Evolutionary conservation across 1,140 invertebrate species (phyloP).

Genomic region (Mactra quadrangularis): DNA sequence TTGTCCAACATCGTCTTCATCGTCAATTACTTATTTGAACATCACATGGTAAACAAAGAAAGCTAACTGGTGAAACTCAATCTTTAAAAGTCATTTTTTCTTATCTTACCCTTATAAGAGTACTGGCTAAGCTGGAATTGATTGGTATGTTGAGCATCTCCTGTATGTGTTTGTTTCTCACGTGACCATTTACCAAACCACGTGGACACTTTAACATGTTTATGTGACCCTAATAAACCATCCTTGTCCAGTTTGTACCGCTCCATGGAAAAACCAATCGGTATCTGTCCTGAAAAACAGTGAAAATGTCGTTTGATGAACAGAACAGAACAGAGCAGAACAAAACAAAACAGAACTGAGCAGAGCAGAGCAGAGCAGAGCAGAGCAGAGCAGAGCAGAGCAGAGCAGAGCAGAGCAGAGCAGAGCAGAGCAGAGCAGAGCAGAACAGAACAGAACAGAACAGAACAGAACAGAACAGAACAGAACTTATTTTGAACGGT

Average conservation of each 20-base stretch:
- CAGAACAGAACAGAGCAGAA: background rate
- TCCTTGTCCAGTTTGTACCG: conserved; percentile 22
- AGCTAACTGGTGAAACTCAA: no score
- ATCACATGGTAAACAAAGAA: no score
- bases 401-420: background rate
- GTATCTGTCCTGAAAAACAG: conserved; percentile 44
- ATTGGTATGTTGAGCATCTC: background rate
- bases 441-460: background rate
- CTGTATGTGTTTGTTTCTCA: background rate
- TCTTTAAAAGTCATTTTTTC: no score
- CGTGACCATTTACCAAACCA: conserved; percentile 29
- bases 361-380: background rate
- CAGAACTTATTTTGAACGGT: no score
- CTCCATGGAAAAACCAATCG: conserved; percentile 31
- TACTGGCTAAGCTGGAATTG: no score
- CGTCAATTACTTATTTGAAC: no score
- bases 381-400: no score
- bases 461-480: background rate
- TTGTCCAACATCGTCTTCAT: no score
- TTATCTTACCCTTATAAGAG: no score
- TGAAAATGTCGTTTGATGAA: background rate
- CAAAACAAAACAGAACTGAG: background rate
- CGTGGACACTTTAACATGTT: background rate
- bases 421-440: background rate
- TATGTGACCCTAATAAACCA: conserved; percentile 15